Conservation (phyloP, 2,888 invertebrate species). For the Acleris cristana region DNA sequence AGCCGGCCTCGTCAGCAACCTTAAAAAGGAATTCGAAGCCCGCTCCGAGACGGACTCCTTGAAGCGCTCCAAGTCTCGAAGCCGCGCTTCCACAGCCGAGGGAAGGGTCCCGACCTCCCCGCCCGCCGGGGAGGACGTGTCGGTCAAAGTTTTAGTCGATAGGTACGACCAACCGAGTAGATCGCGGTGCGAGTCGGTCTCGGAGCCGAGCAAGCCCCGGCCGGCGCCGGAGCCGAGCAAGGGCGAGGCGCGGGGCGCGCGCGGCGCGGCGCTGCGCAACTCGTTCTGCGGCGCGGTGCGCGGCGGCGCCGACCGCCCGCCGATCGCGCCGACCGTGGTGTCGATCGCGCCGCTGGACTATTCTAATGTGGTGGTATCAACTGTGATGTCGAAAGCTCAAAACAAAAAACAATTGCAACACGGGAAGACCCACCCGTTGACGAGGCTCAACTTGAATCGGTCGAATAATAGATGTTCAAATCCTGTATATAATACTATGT, state of each 20-base stretch:
- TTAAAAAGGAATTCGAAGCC: constrained; percentile 95
- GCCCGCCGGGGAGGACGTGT: constrained; percentile 83
- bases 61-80: constrained; percentile 50
- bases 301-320: constrained; percentile 53
- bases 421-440: constrained; percentile 95
- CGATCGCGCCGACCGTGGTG: constrained; percentile 69
- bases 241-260: constrained; percentile 45
- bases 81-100: constrained; percentile 44
- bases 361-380: constrained; percentile 85
- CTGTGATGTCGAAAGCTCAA: constrained; percentile 88
- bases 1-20: constrained; percentile 91
- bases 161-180: constrained; percentile 85
- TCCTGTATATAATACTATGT: constrained; percentile 95
- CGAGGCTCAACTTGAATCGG: constrained; percentile 92
- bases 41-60: constrained; percentile 59
- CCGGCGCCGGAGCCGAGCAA: constrained; percentile 41
- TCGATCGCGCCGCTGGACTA: constrained; percentile 74
- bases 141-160: constrained; percentile 89
- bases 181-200: constrained; percentile 55
- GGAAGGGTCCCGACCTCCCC: constrained; percentile 44
- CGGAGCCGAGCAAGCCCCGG: constrained; percentile 40
- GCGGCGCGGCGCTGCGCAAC: constrained; percentile 50
- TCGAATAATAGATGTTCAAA: constrained; percentile 88
- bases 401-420: constrained; percentile 93
- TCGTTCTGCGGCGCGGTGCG: constrained; percentile 56